phyloP scores from a whole-genome alignment of 2,113 vertebrate genomes.

The Pipa parva region DNA sequence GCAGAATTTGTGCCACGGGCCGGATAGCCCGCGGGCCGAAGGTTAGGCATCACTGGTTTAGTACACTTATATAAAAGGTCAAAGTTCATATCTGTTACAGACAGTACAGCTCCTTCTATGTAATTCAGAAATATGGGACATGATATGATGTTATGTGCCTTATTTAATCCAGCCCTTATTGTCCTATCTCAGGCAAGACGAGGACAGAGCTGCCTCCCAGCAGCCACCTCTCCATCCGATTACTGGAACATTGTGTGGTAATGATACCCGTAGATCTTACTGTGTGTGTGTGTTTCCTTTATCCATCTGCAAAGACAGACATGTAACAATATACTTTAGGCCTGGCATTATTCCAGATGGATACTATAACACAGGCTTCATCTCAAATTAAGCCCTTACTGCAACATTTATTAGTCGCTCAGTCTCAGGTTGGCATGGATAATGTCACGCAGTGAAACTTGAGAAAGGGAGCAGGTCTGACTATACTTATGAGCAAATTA shows the following conservation, averaged over 20 bases:
- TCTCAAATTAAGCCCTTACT: constrained; percentile 37
- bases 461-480: constrained; percentile 16
- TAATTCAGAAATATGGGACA: too few species aligned
- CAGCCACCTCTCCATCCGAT: background rate
- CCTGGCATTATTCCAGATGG: constrained; percentile 26
- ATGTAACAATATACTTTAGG: constrained; percentile 34
- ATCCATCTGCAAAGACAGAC: constrained; percentile 31
- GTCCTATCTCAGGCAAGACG: background rate
- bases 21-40: too few species aligned
- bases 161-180: background rate
- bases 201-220: background rate
- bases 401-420: constrained; percentile 36
- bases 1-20: too few species aligned
- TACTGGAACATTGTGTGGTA: constrained; percentile 14
- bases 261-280: constrained; percentile 20
- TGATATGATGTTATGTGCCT: background rate
- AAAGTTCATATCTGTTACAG: too few species aligned
- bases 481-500: constrained; percentile 24
- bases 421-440: constrained; percentile 37
- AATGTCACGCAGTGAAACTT: constrained; percentile 31
- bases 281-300: constrained; percentile 23
- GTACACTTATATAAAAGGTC: too few species aligned
- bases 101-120: too few species aligned
- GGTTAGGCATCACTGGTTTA: too few species aligned
- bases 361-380: constrained; percentile 32